Base-by-base conservation (phyloP, 2,888 invertebrate genomes). In the Eristalis pertinax region DNA sequence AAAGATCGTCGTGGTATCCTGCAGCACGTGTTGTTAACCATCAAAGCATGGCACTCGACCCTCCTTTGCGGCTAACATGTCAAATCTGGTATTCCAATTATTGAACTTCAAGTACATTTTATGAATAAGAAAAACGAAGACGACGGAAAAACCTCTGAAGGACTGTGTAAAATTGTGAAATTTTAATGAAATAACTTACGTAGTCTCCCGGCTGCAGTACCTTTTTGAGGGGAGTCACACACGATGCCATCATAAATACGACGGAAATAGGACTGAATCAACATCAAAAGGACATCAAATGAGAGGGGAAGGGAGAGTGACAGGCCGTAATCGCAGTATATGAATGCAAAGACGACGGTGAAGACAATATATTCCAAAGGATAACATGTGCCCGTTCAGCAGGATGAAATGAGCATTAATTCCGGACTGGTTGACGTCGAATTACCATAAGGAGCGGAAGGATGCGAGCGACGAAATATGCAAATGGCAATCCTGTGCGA, bases 211-310 rank as follows among this genome's bases (percentile, higher is more conserved):
- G 2, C 43, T 15, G 13, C 11, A 11, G 26, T 2, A 41, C 41
- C 41, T 41, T 41, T 15, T 43, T 8, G n/a, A 19, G n/a, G 43
- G n/a, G 50, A 50, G 1, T 19, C 19, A 50, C 19, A 50, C 19
- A 50, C 19, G 1, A 8, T 19, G 19, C 19, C 50, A 56, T 29
- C 50, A 29, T 43, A 8, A 8, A 65, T 24, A 13, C 22, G 19
- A n/a, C 50, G 50, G 50, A 50, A 50, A 50, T 19, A n/a, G n/a
- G 50, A 69, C n/a, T 32, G 10, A 24, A 24, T 35, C 22, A 43
- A 32, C 72, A 29, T 72, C 62, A 72, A 41, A 72, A n/a, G 43
- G 19, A 63, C 63, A 43, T 73, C 63, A 62, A 73, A 73, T 26
- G 19, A n/a, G 43, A 43, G 15, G 38, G 13, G 26, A 60, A 62